A percentile compares a stretch with the other conserved stretches of the same genome.
Conservation (phyloP, 2,113 vertebrate genomes). For the Pangasianodon gigas region DNA sequence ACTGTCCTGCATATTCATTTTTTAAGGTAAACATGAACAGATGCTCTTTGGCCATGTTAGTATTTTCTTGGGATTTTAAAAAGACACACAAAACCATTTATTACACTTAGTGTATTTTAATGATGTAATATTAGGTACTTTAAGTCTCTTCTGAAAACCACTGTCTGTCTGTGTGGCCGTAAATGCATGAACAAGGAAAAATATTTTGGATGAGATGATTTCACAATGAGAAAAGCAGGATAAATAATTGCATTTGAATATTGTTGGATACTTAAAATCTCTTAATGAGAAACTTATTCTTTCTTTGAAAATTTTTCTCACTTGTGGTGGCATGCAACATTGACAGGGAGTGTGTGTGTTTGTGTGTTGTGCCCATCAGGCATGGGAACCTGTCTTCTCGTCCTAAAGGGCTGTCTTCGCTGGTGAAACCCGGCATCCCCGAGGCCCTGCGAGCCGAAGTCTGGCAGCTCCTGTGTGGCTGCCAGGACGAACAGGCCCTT, state of each 20-base stretch:
- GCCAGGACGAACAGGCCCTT: slow-evolving; percentile 90
- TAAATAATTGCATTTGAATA: not conserved
- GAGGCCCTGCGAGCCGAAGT: slow-evolving; percentile 95
- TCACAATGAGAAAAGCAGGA: not conserved
- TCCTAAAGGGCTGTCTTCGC: slow-evolving; percentile 83
- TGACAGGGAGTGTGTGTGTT: slow-evolving; percentile 11
- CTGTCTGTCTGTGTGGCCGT: not conserved
- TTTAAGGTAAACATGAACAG: not conserved
- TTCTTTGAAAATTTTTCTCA: not conserved
- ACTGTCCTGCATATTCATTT: not conserved
- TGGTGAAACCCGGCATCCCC: slow-evolving; percentile 90
- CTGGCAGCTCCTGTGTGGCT: slow-evolving; percentile 93
- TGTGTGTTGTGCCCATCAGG: slow-evolving; percentile 71
- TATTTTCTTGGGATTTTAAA: not conserved
- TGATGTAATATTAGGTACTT: not conserved
- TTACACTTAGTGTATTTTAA: not conserved
- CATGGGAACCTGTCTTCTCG: slow-evolving; percentile 87
- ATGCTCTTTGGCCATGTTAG: not conserved
- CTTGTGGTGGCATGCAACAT: not conserved
- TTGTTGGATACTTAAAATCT: not conserved
- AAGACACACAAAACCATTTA: not conserved
- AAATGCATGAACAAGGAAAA: not conserved
- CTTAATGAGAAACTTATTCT: not conserved
- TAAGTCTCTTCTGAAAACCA: not conserved
- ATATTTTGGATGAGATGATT: not conserved